Evolutionary conservation across 1,140 invertebrate genomes (phyloP).

Genomic region (Heliconius nattereri): DNA sequence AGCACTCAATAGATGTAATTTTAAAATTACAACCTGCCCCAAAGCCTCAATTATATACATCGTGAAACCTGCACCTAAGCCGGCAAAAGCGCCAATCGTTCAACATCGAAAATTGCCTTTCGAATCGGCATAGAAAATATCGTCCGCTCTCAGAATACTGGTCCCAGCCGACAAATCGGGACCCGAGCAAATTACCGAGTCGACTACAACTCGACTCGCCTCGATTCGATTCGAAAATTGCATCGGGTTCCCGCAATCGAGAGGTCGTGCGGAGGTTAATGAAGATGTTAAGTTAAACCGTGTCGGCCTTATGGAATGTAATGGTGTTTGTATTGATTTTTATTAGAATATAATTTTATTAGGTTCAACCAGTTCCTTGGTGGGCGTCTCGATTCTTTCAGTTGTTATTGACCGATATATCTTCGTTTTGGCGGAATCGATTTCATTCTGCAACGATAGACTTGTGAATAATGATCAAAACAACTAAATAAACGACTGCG

Average conservation of each 20-base stretch:
- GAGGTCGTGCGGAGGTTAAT: slow-evolving; percentile 71
- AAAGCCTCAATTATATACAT: slow-evolving; percentile 64
- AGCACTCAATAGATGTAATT: slow-evolving; percentile 41
- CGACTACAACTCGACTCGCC: slow-evolving; percentile 54
- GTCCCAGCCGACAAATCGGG: slow-evolving; percentile 62
- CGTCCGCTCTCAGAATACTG: slow-evolving; percentile 58
- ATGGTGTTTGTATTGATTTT: slow-evolving; percentile 78
- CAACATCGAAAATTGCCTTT: slow-evolving; percentile 67
- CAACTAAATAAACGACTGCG: slow-evolving; percentile 49
- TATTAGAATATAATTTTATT: slow-evolving; percentile 75
- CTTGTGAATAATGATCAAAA: slow-evolving; percentile 53
- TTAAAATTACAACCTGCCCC: slow-evolving; percentile 70
- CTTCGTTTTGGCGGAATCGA: slow-evolving; percentile 42
- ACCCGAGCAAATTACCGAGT: slow-evolving; percentile 67
- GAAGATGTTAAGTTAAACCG: slow-evolving; percentile 75
- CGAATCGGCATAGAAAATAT: slow-evolving; percentile 64
- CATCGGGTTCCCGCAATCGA: slow-evolving; percentile 58
- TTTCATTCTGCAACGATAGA: slow-evolving; percentile 47
- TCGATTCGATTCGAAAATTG: slow-evolving; percentile 64
- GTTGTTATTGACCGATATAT: slow-evolving; percentile 47
- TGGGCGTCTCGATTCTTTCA: slow-evolving; percentile 52
- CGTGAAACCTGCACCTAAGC: slow-evolving; percentile 50
- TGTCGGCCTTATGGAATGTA: slow-evolving; percentile 62
- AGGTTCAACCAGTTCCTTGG: slow-evolving; percentile 39
- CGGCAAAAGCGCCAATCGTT: slow-evolving; percentile 53